These are phyloP conservation scores for Macropis europaea DNA, from an alignment of 2,888 invertebrate species.

Conservation along the genomic window DNA sequence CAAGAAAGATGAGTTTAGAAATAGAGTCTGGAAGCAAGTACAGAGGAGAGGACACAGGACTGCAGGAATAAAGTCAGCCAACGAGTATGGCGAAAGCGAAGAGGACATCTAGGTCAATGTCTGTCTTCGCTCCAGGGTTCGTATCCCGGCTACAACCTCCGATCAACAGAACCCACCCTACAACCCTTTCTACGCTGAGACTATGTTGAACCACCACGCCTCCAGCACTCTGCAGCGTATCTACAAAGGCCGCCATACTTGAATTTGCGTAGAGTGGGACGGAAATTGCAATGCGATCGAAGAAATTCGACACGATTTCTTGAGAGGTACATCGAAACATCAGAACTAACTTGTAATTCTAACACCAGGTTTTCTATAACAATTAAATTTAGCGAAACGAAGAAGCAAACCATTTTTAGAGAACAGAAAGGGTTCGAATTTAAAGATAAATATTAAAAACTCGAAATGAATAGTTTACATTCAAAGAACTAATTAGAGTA, in stretches of 20 bases:
- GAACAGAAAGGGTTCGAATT: too few species aligned
- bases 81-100: constrained; percentile 49
- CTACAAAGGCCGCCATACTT: constrained; percentile 35
- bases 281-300: too few species aligned
- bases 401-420: too few species aligned
- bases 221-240: not conserved
- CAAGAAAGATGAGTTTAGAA: too few species aligned
- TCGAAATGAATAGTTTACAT: too few species aligned
- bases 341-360: too few species aligned
- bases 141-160: constrained; percentile 61
- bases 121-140: constrained; percentile 65
- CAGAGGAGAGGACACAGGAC: not conserved
- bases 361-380: too few species aligned
- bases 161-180: constrained; percentile 36
- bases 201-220: constrained; percentile 27
- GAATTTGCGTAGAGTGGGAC: constrained; percentile 1
- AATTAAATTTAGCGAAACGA: too few species aligned
- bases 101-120: constrained; percentile 61
- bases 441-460: too few species aligned
- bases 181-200: constrained; percentile 16
- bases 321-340: too few species aligned
- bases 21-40: not conserved
- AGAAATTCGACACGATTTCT: too few species aligned
- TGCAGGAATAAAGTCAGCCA: constrained; percentile 4
- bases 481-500: too few species aligned